Evolutionary conservation across 2,113 vertebrate genomes (phyloP).

Genomic region (Phrynosoma blainvillii): DNA sequence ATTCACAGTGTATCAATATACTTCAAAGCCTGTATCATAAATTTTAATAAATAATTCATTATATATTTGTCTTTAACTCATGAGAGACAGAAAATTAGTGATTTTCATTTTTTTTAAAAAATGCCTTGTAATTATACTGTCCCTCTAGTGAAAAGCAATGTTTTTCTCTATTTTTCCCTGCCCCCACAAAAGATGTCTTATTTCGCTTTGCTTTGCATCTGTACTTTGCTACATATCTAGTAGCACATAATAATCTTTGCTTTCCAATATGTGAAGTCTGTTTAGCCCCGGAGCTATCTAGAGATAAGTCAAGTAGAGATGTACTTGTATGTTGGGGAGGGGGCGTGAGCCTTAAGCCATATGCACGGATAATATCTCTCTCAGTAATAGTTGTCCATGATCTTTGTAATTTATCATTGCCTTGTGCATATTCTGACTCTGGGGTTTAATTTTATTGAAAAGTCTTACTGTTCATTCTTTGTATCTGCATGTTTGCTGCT

Average conservation of each 20-base stretch:
- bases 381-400: neutral
- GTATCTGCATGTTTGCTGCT: neutral
- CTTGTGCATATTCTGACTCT: neutral
- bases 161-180: neutral
- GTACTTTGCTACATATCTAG: neutral
- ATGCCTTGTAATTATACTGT: constrained; percentile 58
- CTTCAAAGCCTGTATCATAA: constrained; percentile 63
- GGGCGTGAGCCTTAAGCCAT: neutral
- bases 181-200: neutral
- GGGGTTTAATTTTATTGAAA: neutral
- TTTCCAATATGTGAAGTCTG: neutral
- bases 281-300: neutral
- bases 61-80: constrained; percentile 68
- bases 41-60: constrained; percentile 71
- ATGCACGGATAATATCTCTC: neutral
- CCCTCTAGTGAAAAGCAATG: constrained; percentile 35
- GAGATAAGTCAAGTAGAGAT: neutral
- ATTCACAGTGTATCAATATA: constrained; percentile 61
- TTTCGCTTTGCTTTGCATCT: neutral
- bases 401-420: neutral
- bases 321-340: neutral
- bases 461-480: neutral
- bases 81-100: constrained; percentile 61
- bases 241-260: neutral
- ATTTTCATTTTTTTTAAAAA: constrained; percentile 53